phyloP scores from a whole-genome alignment of 2,113 vertebrate genomes.

The Macrotus californicus region DNA sequence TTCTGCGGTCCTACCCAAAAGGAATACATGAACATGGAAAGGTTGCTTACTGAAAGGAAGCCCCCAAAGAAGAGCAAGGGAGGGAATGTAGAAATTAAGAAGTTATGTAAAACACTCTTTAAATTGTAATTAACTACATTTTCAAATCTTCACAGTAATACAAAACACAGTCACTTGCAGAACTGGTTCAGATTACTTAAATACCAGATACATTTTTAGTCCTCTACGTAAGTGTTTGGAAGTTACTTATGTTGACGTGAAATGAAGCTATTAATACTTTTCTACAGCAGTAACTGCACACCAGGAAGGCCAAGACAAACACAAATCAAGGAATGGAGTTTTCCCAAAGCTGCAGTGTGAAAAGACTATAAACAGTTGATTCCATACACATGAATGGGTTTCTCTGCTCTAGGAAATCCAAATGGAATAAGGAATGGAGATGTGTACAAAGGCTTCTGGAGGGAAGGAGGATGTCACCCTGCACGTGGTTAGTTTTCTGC shows the following conservation, averaged over 20 bases:
- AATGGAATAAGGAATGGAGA: slow-evolving; percentile 95
- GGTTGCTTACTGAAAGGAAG: slow-evolving; percentile 74
- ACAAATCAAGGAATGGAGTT: slow-evolving; percentile 89
- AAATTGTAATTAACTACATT: slow-evolving; percentile 78
- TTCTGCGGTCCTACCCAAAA: slow-evolving; percentile 74
- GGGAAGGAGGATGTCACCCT: slow-evolving; percentile 77
- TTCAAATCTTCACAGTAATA: slow-evolving; percentile 82
- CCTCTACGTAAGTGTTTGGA: slow-evolving; percentile 83
- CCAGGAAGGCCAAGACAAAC: slow-evolving; percentile 90
- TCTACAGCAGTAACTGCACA: slow-evolving; percentile 95
- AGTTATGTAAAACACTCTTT: slow-evolving; percentile 75
- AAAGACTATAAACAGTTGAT: slow-evolving; percentile 85
- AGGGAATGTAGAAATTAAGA: slow-evolving; percentile 77
- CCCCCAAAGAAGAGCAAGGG: slow-evolving; percentile 64
- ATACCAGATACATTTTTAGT: slow-evolving; percentile 82
- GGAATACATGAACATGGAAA: slow-evolving; percentile 68
- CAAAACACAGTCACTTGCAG: slow-evolving; percentile 81
- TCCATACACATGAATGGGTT: slow-evolving; percentile 86
- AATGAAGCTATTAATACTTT: slow-evolving; percentile 92
- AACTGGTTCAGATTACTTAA: slow-evolving; percentile 83
- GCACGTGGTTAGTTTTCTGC: slow-evolving; percentile 85
- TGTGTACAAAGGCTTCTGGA: slow-evolving; percentile 93
- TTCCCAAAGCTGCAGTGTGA: slow-evolving; percentile 90
- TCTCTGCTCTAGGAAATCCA: slow-evolving; percentile 92
- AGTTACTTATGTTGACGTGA: slow-evolving; percentile 85